Evolutionary conservation across 1,140 invertebrate species (phyloP), one percentile per base, ranked within the genome.

Genomic region (Ceratitis capitata): DNA sequence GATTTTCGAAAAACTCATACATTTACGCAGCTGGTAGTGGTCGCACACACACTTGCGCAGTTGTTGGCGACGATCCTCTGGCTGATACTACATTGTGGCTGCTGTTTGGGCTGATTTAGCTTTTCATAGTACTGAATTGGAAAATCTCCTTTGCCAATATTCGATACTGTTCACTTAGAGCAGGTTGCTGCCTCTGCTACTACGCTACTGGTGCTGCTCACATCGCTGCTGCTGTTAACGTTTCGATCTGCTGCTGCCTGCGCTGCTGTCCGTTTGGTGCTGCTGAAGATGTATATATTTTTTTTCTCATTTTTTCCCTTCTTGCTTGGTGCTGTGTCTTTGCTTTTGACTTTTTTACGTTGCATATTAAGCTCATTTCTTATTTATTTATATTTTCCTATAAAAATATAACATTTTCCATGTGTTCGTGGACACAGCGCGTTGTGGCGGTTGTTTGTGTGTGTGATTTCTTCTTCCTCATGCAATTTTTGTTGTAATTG

Each of bases 81-180:
- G 61, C 26, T 69, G n/a, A n/a, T n/a, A 9, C 47, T 61, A 23
- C 56, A 32, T 7, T 4, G 10, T 32, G 26, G 56, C n/a, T 64
- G 29, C 32, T 29, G 58, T 29, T 53, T 53, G 16, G 49, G 16
- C 16, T 32, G 32, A 29, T 69, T 19, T 69, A 19, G 35, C 16
- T 64, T 58, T 69, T 29, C 14, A 69, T 32, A 69, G 14, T 32
- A 3, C 4, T 2, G 69, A 12, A 78, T 45, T 45, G 39, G 39
- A 78, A 69, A 78, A 78, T n/a, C 35, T 78, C 39, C 69, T 78
- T 78, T 45, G 69, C 39, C 39, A 78, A 78, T 78, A 78, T 45
- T 78, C 69, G 69, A 45, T 78, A 78, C 23, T 78, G 35, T 26
- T 78, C 19, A 78, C 35, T 78, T 45, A 78, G 69, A 10, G 69